Base-by-base conservation (phyloP, 2,888 invertebrate genomes). In the Drosophila setosimentum region DNA sequence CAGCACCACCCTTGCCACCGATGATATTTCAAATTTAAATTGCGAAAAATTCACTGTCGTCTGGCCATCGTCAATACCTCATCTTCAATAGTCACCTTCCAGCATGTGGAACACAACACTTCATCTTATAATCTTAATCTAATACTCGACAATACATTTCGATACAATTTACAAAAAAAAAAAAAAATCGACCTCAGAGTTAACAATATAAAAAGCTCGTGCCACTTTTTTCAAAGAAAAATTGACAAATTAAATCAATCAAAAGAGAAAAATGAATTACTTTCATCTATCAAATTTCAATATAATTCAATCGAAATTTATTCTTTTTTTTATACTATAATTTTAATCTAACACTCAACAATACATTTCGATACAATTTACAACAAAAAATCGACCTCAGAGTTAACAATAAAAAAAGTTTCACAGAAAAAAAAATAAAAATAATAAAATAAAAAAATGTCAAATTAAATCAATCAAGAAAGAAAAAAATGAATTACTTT, bases 21-120 rank as follows among this genome's bases (percentile, higher is more conserved):
- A 35, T 32, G 48, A 33, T 35, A 37, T 45, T 55, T 21, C 21
- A 48, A 49, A 49, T 59, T 35, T 51, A 85, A 82, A 85, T 85
- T 67, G 67, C 45, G n/a, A 24, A 64, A 81, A 75, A 70, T 71
- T 59, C 71, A 70, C 50, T 68, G 80, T 85, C 83, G 24, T 45
- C 45, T 86, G 86, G 83, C 60, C 76, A 83, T 83, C 89, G 79
- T 88, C 82, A 79, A 85, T 85, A 72, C 72, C 54, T 53, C 32
- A 33, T 30, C n/a, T n/a, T 24, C 24, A 62, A 62, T 62, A 50
- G 58, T 59, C 57, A 40, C n/a, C 35, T 24, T 35, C 24, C 21
- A 50, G 37, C 37, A 30, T 50, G 21, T 40, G 30, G 21, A n/a
- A n/a, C n/a, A n/a, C n/a, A n/a, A n/a, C n/a, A n/a, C n/a, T n/a